Evolutionary conservation across 2,797 vertebrate genomes (phyloP).

Genomic region (Eidolon dupreanum): DNA sequence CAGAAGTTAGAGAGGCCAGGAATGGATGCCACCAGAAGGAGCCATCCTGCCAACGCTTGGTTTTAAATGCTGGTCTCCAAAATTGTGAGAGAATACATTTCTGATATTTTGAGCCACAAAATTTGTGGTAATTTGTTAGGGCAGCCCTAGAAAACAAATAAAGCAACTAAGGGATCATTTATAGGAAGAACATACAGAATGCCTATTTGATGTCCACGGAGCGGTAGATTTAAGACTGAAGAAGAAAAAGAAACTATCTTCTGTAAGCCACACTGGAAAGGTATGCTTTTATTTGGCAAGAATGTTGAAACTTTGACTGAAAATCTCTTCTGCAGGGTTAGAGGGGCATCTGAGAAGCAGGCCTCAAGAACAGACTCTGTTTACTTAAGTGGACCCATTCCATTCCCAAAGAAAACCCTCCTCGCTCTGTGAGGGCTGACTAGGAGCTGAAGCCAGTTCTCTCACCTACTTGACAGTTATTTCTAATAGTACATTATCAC

Average conservation of each 20-base stretch:
- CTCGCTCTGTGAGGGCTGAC: neutral
- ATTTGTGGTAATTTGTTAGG: neutral
- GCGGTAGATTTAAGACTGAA: neutral
- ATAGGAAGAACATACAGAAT: neutral
- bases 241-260: neutral
- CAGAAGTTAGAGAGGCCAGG: fast-evolving
- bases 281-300: neutral
- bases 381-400: neutral
- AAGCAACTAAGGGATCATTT: neutral
- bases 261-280: neutral
- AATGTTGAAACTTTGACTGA: neutral
- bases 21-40: neutral
- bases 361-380: neutral
- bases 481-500: neutral
- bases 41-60: neutral
- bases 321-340: neutral
- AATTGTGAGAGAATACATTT: neutral
- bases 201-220: neutral
- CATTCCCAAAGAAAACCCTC: neutral
- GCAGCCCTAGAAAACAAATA: neutral
- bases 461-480: neutral
- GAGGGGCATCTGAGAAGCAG: neutral
- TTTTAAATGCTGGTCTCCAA: neutral
- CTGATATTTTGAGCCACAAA: neutral
- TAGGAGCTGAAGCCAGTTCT: neutral